Percentiles rank a stretch among this genome's conserved stretches.
Evolutionary conservation across 1,140 invertebrate species (phyloP).

Genomic region (Drosophila fuyamai): DNA sequence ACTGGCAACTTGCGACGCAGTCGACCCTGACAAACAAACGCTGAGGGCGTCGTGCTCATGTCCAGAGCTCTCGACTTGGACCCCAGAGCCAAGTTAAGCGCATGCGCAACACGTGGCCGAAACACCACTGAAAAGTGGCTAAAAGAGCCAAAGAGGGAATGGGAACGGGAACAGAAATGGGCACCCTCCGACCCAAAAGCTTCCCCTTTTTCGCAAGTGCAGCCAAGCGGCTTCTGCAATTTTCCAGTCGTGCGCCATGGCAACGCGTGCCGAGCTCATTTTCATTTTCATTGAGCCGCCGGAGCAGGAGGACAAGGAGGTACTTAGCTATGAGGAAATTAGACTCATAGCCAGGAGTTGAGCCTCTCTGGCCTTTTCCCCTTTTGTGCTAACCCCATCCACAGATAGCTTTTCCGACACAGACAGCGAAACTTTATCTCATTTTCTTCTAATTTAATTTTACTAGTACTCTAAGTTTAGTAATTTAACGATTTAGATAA

Average conservation of each 20-base stretch:
- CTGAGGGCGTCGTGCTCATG: constrained; percentile 73
- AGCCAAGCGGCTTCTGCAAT: constrained; percentile 76
- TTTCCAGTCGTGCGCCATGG: constrained; percentile 76
- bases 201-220: constrained; percentile 44
- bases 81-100: constrained; percentile 43
- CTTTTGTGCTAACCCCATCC: constrained; percentile 3
- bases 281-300: constrained; percentile 71
- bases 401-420: constrained; percentile 2
- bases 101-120: constrained; percentile 80
- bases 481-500: too few species aligned
- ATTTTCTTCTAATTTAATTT: not conserved
- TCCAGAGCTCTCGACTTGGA: constrained; percentile 56
- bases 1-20: constrained; percentile 56
- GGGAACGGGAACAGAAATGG: constrained; percentile 1
- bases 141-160: constrained; percentile 4
- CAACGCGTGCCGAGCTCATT: constrained; percentile 79
- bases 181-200: constrained; percentile 24
- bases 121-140: constrained; percentile 45
- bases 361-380: constrained; percentile 30
- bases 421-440: constrained; percentile 1
- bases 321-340: constrained; percentile 38
- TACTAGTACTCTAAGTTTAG: too few species aligned
- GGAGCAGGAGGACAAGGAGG: not conserved
- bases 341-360: constrained; percentile 34
- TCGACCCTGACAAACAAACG: constrained; percentile 82